A percentile compares a stretch with the other conserved stretches of the same genome.
phyloP scores from a whole-genome alignment of 2,888 invertebrate genomes.

The Dasypolia templi region DNA sequence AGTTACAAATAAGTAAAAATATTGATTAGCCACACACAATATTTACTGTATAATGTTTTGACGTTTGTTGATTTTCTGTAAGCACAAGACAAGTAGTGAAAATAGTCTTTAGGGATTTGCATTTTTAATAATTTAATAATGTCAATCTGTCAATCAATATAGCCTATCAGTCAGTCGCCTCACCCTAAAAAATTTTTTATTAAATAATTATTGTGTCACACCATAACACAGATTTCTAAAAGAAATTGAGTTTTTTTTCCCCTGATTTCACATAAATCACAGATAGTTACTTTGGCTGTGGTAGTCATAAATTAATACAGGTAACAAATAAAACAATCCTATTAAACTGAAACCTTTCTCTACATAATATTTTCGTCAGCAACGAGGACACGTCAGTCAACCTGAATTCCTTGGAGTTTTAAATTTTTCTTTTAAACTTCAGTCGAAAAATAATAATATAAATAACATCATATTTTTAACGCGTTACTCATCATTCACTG shows the following conservation, averaged over 20 bases:
- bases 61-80: background rate
- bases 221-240: background rate
- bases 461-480: too few species aligned
- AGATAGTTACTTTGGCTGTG: too few species aligned
- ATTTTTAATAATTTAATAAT: background rate
- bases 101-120: background rate
- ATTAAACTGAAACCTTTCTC: too few species aligned
- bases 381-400: background rate
- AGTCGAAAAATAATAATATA: too few species aligned
- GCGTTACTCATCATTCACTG: too few species aligned
- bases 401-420: slow-evolving; percentile 15
- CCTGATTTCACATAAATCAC: background rate
- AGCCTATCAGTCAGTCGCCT: too few species aligned
- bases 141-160: background rate
- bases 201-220: background rate
- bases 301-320: background rate
- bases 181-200: too few species aligned
- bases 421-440: slow-evolving; percentile 30
- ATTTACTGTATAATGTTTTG: background rate
- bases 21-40: background rate
- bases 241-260: background rate
- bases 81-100: background rate
- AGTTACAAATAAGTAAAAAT: background rate
- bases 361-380: background rate
- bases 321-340: background rate